phyloP scores from a whole-genome alignment of 2,888 invertebrate genomes.

The Eretmocerus hayati region DNA sequence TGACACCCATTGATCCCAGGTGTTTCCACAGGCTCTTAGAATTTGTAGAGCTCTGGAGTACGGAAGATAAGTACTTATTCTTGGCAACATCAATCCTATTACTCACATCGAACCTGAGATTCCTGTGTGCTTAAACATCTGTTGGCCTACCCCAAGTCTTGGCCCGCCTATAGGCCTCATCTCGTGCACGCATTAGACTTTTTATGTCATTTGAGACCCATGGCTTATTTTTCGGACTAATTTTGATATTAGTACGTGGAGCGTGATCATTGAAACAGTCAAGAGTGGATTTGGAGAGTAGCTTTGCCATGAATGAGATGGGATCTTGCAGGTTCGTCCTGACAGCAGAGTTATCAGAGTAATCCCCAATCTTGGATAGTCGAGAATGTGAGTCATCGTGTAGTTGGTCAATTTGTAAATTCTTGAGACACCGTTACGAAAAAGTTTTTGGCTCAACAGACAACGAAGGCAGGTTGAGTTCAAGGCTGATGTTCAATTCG shows the following conservation, averaged over 20 bases:
- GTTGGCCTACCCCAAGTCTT: background rate
- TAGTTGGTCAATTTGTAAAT: background rate
- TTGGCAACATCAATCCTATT: background rate
- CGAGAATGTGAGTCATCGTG: background rate
- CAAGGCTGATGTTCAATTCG: constrained; percentile 1
- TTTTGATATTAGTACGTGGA: background rate
- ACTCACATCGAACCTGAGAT: background rate
- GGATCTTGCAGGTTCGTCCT: background rate
- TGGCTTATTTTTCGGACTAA: background rate
- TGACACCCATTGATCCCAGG: too few species aligned
- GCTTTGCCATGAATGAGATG: background rate
- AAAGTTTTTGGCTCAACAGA: background rate
- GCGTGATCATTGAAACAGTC: background rate
- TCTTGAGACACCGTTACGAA: background rate
- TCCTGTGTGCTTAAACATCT: too few species aligned
- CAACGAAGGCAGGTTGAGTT: background rate
- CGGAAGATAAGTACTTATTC: background rate
- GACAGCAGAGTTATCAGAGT: too few species aligned
- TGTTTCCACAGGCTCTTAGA: background rate
- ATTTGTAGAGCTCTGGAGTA: background rate
- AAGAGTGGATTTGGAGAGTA: background rate
- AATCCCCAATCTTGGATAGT: too few species aligned
- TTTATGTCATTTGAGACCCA: background rate
- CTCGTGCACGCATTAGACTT: background rate
- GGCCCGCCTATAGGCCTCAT: background rate